Evolutionary conservation across 37 sponge, comb jelly and placozoan species (phyloP).

Genomic region (Chondrilla cf. caribensis): DNA sequence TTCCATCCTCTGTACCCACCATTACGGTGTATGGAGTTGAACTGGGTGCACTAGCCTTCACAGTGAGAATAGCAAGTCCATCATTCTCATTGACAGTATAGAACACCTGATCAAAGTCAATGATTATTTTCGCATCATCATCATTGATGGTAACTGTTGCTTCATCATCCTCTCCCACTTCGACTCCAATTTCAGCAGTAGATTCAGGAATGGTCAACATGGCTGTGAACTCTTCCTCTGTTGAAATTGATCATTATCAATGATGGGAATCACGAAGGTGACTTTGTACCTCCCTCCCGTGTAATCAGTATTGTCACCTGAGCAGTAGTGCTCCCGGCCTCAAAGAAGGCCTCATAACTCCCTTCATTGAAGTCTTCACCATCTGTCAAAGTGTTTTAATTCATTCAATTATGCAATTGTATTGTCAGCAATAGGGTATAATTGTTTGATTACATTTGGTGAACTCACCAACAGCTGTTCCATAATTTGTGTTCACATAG

Average conservation of each 20-base stretch:
- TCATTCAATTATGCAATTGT: neutral
- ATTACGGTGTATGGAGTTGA: neutral
- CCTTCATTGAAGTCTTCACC: slow-evolving; percentile 4
- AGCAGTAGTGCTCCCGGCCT: neutral
- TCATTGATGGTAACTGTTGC: slow-evolving; percentile 22
- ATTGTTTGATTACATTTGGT: neutral
- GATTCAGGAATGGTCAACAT: neutral
- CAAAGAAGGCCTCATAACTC: slow-evolving; percentile 11
- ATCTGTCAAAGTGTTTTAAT: slow-evolving; percentile 32
- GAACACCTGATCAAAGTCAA: neutral
- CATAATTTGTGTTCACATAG: neutral
- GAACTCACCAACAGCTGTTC: slow-evolving; percentile 1
- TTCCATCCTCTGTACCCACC: neutral
- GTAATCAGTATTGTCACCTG: slow-evolving; percentile 8
- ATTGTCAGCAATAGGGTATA: no score
- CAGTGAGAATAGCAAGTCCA: slow-evolving; percentile 1
- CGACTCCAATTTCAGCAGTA: neutral
- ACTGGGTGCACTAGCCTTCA: neutral
- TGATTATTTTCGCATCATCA: slow-evolving; percentile 15
- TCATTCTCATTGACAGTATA: slow-evolving; percentile 27
- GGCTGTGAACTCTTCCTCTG: slow-evolving; percentile 9
- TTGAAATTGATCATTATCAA: slow-evolving; percentile 20
- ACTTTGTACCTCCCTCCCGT: neutral
- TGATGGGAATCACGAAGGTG: slow-evolving; percentile 1
- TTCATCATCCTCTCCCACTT: neutral